phyloP scores from a whole-genome alignment of 2,888 invertebrate genomes.

The Hyles lineata region DNA sequence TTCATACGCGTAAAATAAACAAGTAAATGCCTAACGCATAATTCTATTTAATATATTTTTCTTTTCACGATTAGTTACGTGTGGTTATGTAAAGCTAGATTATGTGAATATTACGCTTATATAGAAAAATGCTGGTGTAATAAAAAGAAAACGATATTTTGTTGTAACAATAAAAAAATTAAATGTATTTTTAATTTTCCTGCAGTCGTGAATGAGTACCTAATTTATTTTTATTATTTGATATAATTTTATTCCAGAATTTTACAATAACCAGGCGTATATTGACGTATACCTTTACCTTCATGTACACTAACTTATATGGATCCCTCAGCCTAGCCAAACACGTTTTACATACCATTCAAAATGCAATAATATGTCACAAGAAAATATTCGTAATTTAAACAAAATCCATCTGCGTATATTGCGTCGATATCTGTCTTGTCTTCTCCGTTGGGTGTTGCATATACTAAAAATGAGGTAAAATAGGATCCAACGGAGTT shows the following conservation, averaged over 20 bases:
- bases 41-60: neutral
- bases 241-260: no score
- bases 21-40: neutral
- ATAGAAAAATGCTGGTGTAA: no score
- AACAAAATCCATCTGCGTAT: neutral
- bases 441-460: neutral
- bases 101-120: neutral
- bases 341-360: neutral
- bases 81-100: neutral
- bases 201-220: no score
- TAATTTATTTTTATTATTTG: no score
- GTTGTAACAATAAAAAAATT: no score
- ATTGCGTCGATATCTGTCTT: constrained; percentile 1
- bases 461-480: constrained; percentile 47
- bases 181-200: no score
- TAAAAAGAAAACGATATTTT: no score
- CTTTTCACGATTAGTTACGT: neutral
- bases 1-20: neutral
- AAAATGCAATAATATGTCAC: constrained; percentile 21
- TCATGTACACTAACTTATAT: neutral
- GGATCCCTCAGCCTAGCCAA: constrained; percentile 6
- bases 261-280: neutral
- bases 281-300: neutral
- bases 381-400: constrained; percentile 2
- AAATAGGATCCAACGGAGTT: constrained; percentile 43